Conservation (phyloP, 2,113 vertebrate species). For the Puntigrus tetrazona region DNA sequence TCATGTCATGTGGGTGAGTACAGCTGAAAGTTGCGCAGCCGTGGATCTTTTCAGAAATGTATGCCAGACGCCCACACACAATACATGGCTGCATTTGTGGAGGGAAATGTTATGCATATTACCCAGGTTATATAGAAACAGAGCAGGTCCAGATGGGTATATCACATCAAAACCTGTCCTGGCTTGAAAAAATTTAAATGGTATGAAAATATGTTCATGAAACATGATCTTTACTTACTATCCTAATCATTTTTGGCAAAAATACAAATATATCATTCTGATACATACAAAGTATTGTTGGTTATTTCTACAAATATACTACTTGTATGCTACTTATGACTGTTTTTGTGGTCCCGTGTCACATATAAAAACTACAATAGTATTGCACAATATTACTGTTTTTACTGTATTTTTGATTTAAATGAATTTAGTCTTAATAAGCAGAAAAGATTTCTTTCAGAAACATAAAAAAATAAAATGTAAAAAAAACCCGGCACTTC, state of each 20-base stretch:
- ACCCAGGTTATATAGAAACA: background rate
- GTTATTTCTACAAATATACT: too few species aligned
- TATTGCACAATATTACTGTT: background rate
- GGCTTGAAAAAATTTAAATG: too few species aligned
- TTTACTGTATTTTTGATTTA: background rate
- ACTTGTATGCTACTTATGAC: too few species aligned
- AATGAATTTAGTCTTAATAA: background rate
- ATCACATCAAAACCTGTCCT: background rate
- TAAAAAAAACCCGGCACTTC: background rate
- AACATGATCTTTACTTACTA: too few species aligned
- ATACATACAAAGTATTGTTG: too few species aligned
- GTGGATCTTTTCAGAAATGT: slow-evolving; percentile 30
- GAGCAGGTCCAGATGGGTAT: background rate
- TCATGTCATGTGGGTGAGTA: slow-evolving; percentile 30
- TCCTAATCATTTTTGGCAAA: too few species aligned
- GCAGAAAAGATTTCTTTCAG: background rate
- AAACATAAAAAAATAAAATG: background rate
- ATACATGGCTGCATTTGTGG: background rate
- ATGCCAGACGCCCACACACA: slow-evolving; percentile 36
- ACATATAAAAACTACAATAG: too few species aligned
- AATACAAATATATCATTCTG: too few species aligned
- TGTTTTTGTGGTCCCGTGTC: too few species aligned
- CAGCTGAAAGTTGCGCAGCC: slow-evolving; percentile 47
- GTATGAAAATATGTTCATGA: too few species aligned
- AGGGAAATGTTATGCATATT: slow-evolving; percentile 11